Conservation (phyloP, 2,113 vertebrate species). For the Poeciliopsis retropinna region DNA sequence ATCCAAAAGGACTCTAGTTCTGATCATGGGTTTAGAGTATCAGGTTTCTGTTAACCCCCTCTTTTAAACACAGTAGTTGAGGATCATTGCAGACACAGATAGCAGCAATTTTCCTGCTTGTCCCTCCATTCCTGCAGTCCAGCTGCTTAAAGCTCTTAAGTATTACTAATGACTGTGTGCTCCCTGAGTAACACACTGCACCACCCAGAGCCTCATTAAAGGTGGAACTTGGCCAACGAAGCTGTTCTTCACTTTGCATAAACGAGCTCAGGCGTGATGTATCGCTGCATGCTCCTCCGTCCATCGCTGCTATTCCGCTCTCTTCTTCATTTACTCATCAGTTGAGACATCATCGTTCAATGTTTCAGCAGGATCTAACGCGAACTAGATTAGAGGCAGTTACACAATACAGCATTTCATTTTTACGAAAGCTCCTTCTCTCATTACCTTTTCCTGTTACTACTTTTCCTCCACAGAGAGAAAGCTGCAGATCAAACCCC, state of each 20-base stretch:
- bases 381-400: conserved; percentile 22
- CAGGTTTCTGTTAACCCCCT: too few relatives aligned
- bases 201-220: conserved; percentile 80
- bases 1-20: too few relatives aligned
- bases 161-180: conserved; percentile 64
- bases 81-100: neutral
- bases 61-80: neutral
- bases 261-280: conserved; percentile 78
- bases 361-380: conserved; percentile 29
- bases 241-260: conserved; percentile 83
- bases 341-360: conserved; percentile 59
- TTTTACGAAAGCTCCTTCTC: conserved; percentile 22
- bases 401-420: conserved; percentile 6
- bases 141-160: conserved; percentile 42
- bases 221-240: conserved; percentile 82
- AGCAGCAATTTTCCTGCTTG: neutral
- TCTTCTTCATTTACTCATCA: conserved; percentile 64
- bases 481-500: conserved; percentile 82
- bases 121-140: conserved; percentile 1
- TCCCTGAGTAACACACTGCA: conserved; percentile 54
- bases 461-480: conserved; percentile 61
- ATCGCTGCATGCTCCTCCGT: conserved; percentile 71
- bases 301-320: conserved; percentile 37
- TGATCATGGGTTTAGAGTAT: too few relatives aligned
- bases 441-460: neutral